These are phyloP conservation scores for Potorous gilbertii DNA, from an alignment of 2,797 vertebrate species.

Conservation along the genomic window DNA sequence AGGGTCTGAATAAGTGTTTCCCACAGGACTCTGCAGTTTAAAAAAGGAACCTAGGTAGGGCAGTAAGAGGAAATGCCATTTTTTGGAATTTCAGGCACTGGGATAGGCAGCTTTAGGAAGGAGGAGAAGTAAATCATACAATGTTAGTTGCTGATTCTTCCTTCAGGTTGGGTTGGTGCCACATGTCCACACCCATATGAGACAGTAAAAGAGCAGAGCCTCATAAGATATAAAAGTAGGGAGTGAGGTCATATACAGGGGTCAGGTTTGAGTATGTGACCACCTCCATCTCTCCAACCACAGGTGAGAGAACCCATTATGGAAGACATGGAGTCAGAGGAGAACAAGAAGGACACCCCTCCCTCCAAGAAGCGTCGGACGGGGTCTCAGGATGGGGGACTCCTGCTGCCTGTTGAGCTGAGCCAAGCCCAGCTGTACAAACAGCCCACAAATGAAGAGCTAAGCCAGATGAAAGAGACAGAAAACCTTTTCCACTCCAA, in stretches of 20 bases:
- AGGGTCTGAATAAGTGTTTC: background rate
- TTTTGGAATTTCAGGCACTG: background rate
- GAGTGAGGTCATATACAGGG: background rate
- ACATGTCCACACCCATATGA: background rate
- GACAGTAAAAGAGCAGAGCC: background rate
- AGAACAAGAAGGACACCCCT: background rate
- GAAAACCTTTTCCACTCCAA: conserved; percentile 96
- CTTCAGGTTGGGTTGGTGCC: background rate
- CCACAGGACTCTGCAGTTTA: background rate
- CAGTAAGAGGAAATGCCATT: background rate
- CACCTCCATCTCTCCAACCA: background rate
- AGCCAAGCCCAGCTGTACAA: conserved; percentile 91
- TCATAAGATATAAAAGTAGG: background rate
- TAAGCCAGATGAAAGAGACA: conserved; percentile 93
- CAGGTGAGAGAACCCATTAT: conserved; percentile 60
- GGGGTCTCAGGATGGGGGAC: conserved; percentile 62
- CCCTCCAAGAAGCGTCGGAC: conserved; percentile 43
- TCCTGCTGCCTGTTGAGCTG: conserved; percentile 88
- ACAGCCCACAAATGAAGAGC: conserved; percentile 93
- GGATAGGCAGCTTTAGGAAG: background rate
- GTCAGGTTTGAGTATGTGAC: background rate
- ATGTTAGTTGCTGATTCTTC: background rate
- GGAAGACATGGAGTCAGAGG: conserved; percentile 7
- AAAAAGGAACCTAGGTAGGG: background rate
- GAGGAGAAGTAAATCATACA: background rate